phyloP scores from a whole-genome alignment of 2,797 vertebrate species.

The Pseudopleuronectes americanus region DNA sequence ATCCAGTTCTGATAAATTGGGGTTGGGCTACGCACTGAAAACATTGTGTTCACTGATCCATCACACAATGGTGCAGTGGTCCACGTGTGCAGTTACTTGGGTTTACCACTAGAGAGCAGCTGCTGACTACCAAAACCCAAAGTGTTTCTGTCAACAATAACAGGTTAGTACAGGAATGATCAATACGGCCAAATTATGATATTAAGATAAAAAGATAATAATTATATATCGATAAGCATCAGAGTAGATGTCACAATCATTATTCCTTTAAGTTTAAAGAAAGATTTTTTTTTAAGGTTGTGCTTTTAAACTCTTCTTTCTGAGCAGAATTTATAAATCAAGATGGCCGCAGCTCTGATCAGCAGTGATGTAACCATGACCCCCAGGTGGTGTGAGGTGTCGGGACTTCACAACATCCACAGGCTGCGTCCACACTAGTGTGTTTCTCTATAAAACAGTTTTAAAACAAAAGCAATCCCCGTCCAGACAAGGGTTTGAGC shows the following conservation, averaged over 20 bases:
- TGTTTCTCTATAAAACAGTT: too few relatives aligned
- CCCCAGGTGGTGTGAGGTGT: not conserved
- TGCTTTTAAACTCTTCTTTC: too few relatives aligned
- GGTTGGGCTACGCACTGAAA: not conserved
- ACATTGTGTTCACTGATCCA: not conserved
- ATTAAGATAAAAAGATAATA: too few relatives aligned
- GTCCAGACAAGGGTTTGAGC: too few relatives aligned
- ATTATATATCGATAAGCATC: too few relatives aligned
- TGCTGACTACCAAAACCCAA: constrained; percentile 13
- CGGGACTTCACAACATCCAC: not conserved
- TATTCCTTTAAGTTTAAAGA: too few relatives aligned
- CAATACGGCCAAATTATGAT: too few relatives aligned
- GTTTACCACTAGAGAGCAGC: constrained; percentile 60
- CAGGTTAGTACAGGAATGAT: not conserved
- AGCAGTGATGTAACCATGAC: not conserved
- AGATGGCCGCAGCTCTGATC: not conserved
- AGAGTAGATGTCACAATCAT: too few relatives aligned
- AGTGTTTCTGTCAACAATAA: not conserved
- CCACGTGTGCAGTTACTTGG: constrained; percentile 10
- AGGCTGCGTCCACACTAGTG: not conserved
- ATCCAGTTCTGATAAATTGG: not conserved
- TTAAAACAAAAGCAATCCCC: too few relatives aligned
- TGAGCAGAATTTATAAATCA: too few relatives aligned
- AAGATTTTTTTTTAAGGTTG: too few relatives aligned
- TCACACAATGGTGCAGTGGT: not conserved